A percentile compares a stretch with the other conserved stretches of the same genome.
phyloP scores from a whole-genome alignment of 2,797 vertebrate genomes.

The Notoglanidium macrostoma region DNA sequence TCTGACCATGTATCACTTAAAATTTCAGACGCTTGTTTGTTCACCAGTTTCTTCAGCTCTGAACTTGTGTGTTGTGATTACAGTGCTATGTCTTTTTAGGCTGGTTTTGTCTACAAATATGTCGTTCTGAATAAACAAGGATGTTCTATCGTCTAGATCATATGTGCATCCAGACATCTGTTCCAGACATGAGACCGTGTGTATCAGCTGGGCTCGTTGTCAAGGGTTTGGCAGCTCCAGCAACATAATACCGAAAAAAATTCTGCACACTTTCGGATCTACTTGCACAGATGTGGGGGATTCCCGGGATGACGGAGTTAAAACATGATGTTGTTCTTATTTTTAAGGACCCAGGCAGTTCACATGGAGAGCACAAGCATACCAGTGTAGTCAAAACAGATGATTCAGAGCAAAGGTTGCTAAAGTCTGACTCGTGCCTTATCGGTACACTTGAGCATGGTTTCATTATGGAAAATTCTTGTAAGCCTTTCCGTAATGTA shows the following conservation, averaged over 20 bases:
- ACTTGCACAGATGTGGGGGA: conserved; percentile 37
- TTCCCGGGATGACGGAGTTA: conserved; percentile 34
- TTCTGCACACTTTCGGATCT: background rate
- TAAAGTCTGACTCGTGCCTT: conserved; percentile 37
- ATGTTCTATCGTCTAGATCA: conserved; percentile 28
- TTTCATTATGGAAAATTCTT: conserved; percentile 14
- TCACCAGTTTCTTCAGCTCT: conserved; percentile 9
- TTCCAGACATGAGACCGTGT: background rate
- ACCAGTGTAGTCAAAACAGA: conserved; percentile 45
- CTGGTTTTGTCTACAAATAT: conserved; percentile 22
- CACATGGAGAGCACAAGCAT: conserved; percentile 13
- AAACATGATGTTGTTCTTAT: conserved; percentile 32
- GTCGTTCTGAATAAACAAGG: conserved; percentile 32
- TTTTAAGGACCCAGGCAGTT: conserved; percentile 35
- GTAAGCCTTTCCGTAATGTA: background rate
- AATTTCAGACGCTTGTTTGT: background rate
- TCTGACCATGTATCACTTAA: background rate
- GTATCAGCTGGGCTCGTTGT: conserved; percentile 15
- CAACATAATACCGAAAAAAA: conserved; percentile 5
- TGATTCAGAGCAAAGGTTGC: conserved; percentile 47
- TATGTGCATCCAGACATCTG: background rate
- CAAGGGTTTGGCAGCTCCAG: conserved; percentile 1
- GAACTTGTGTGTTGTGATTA: conserved; percentile 16
- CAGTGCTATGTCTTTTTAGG: conserved; percentile 20
- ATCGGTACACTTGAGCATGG: conserved; percentile 35